Conservation (phyloP, 2,797 vertebrate genomes). For the Anomalospiza imberbis region DNA sequence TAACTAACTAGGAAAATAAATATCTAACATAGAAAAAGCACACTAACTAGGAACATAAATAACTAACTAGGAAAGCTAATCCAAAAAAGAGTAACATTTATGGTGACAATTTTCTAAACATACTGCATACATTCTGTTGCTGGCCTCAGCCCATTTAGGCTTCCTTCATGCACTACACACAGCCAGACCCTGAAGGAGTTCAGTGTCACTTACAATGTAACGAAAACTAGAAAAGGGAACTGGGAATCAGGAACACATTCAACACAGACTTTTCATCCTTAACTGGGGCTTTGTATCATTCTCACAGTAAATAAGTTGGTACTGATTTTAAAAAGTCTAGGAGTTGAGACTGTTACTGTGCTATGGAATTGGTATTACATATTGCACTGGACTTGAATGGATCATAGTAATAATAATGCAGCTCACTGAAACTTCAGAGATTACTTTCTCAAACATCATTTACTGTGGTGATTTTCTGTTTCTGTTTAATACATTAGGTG, state of each 20-base stretch:
- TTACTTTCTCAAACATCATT: not conserved
- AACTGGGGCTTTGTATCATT: not conserved
- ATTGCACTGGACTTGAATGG: not conserved
- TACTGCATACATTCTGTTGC: not conserved
- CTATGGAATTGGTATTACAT: not conserved
- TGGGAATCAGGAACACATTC: not conserved
- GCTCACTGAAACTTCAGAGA: not conserved
- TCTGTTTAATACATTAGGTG: not conserved
- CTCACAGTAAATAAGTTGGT: not conserved
- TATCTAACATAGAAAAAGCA: not conserved
- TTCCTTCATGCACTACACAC: not conserved
- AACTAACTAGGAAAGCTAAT: not conserved
- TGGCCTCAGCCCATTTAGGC: not conserved
- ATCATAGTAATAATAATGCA: not conserved
- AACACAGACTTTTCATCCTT: not conserved
- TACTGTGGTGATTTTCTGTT: not conserved
- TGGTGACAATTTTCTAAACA: not conserved
- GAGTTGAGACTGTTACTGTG: not conserved
- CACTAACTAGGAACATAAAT: not conserved
- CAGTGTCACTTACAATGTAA: not conserved
- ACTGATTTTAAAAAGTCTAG: not conserved
- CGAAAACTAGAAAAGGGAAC: not conserved
- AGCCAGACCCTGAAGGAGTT: not conserved
- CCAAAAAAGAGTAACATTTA: not conserved
- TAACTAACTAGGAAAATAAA: not conserved